phyloP scores from a whole-genome alignment of 2,888 invertebrate species.

The Tineola bisselliella region DNA sequence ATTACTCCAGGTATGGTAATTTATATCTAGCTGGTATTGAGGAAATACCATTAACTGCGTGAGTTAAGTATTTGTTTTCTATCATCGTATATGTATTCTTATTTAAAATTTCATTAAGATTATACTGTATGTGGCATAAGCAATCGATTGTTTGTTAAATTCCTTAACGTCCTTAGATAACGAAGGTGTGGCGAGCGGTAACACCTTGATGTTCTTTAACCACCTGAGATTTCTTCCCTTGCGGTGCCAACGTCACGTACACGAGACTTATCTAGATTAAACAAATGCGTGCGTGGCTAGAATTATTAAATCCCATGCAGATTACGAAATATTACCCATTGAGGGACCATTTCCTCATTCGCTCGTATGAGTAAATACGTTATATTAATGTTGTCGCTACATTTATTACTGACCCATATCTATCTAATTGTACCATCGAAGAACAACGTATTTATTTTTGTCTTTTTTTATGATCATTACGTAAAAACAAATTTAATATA shows the following conservation, averaged over 20 bases:
- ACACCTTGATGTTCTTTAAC: not conserved
- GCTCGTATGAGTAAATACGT: not conserved
- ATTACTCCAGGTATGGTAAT: not conserved
- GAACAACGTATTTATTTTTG: too few relatives aligned
- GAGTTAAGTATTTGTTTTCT: too few relatives aligned
- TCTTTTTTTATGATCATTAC: too few relatives aligned
- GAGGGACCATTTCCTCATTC: not conserved
- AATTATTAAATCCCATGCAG: not conserved
- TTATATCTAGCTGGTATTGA: too few relatives aligned
- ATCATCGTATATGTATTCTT: too few relatives aligned
- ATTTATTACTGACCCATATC: too few relatives aligned
- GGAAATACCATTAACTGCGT: not conserved
- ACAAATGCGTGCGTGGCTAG: not conserved
- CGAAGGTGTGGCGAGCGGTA: not conserved
- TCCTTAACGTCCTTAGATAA: not conserved
- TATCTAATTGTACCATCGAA: too few relatives aligned
- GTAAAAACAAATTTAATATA: not conserved
- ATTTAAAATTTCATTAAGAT: too few relatives aligned
- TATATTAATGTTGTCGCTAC: too few relatives aligned
- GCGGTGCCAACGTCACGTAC: slow-evolving; percentile 3
- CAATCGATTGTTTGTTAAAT: not conserved
- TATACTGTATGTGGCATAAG: too few relatives aligned
- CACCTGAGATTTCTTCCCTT: not conserved
- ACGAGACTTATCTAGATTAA: not conserved
- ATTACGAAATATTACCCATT: not conserved